phyloP scores from a whole-genome alignment of 2,113 vertebrate species.

The Ptilonorhynchus violaceus region DNA sequence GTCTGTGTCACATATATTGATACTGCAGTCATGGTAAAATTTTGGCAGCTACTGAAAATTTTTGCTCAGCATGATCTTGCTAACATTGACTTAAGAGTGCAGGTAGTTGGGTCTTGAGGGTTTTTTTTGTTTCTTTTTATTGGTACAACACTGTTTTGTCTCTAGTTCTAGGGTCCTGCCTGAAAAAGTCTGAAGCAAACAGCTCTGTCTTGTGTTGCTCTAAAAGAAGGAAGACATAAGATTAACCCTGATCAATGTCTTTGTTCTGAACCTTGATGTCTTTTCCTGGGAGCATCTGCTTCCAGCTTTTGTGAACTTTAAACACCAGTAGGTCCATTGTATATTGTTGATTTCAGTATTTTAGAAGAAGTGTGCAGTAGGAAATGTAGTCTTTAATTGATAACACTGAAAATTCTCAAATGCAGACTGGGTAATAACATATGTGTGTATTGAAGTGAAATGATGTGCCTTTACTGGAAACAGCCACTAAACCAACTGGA shows the following conservation, averaged over 20 bases:
- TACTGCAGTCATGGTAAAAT: neutral
- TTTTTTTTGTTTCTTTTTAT: neutral
- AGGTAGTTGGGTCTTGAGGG: neutral
- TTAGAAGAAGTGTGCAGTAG: neutral
- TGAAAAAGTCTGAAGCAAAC: neutral
- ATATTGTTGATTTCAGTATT: neutral
- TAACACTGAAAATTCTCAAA: conserved; percentile 1
- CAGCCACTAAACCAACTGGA: neutral
- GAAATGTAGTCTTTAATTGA: neutral
- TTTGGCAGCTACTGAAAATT: neutral
- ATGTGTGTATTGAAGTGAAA: conserved; percentile 8
- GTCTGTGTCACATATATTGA: neutral
- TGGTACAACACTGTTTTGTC: neutral
- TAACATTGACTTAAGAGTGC: neutral
- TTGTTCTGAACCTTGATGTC: neutral
- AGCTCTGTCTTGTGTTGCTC: neutral
- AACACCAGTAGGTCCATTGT: neutral
- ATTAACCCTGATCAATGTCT: neutral
- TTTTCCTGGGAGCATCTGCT: neutral
- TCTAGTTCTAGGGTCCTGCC: neutral
- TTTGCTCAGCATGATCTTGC: neutral
- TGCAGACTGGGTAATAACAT: neutral
- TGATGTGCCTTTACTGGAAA: neutral
- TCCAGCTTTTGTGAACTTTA: neutral
- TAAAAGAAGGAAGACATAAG: neutral